Evolutionary conservation across 1,140 invertebrate genomes (phyloP), one percentile per base, ranked within the genome.

Genomic region (Geopemphigus sp.): DNA sequence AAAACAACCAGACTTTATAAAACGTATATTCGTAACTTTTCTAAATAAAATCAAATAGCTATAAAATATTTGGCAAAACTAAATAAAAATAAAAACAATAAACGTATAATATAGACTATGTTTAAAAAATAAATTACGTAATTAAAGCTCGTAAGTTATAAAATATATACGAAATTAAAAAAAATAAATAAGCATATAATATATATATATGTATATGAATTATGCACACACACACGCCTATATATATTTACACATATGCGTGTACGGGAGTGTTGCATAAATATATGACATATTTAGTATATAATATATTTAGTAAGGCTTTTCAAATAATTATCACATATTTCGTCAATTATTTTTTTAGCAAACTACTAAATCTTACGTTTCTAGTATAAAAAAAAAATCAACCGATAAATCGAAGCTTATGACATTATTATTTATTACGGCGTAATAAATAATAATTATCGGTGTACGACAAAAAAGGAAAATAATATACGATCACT

Each of bases 261-360:
- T n/a, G n/a, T n/a, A n/a, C n/a, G n/a, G n/a, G n/a, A n/a, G n/a
- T n/a, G n/a, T n/a, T n/a, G n/a, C n/a, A 39, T 39, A 39, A 39
- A 39, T 39, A 39, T 39, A 39, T 4, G 8, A 39, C 8, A 39
- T n/a, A 39, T 39, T 4, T 39, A 39, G 3, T 39, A 39, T 39
- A 39, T n/a, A n/a, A n/a, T 39, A 39, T 74, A 74, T 74, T n/a
- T 45, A 76, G 39, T 39, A 78, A 78, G 57, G 45, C n/a, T 45
- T 47, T 63, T 29, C 63, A 63, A 78, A 78, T 78, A 78, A 63
- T 57, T 78, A 78, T 78, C 74, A 78, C 74, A 63, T 78, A 61
- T 63, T 61, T 61, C 53, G 54, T 78, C 12, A 29, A 61, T 47
- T 61, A 59, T 14, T 22, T 78, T 50, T 59, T 22, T 22, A 63